Evolutionary conservation across 2,888 invertebrate species (phyloP).

Genomic region (Arge pagana): DNA sequence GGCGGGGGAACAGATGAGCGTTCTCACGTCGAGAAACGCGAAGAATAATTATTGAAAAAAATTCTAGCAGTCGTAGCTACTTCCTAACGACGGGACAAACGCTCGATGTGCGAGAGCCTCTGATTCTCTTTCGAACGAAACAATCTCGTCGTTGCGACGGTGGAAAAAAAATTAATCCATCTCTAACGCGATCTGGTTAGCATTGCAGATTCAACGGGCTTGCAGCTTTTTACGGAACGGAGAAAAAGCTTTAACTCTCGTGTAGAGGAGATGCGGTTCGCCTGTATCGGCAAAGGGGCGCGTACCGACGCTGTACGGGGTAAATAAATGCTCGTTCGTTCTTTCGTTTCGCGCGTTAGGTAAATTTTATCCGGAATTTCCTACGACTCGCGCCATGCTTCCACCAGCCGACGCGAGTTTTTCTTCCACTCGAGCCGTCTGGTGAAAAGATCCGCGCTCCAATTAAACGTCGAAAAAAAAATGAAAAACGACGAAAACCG

Average conservation of each 20-base stretch:
- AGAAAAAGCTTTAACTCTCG: conserved; percentile 8
- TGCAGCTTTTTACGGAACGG: conserved; percentile 28
- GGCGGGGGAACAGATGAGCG: too few relatives aligned
- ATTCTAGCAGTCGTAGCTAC: too few relatives aligned
- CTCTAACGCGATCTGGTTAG: conserved; percentile 56
- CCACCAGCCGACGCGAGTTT: not conserved
- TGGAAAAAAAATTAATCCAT: conserved; percentile 53
- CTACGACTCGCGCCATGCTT: too few relatives aligned
- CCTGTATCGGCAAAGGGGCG: conserved; percentile 8
- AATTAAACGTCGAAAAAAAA: too few relatives aligned
- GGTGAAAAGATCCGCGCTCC: too few relatives aligned
- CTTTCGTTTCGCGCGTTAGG: conserved; percentile 19
- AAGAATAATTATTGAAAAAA: too few relatives aligned
- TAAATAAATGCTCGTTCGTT: conserved; percentile 4
- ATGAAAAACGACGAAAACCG: too few relatives aligned
- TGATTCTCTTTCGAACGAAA: too few relatives aligned
- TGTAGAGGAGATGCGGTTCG: conserved; percentile 8
- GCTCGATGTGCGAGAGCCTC: too few relatives aligned
- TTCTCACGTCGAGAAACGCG: too few relatives aligned
- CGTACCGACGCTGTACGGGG: not conserved
- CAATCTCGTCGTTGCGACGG: too few relatives aligned
- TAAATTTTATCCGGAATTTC: conserved; percentile 14
- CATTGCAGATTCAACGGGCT: conserved; percentile 50
- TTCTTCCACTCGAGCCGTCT: not conserved
- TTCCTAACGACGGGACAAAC: too few relatives aligned